Evolutionary conservation across 2,888 invertebrate genomes (phyloP).

Genomic region (Diaprepes abbreviatus): DNA sequence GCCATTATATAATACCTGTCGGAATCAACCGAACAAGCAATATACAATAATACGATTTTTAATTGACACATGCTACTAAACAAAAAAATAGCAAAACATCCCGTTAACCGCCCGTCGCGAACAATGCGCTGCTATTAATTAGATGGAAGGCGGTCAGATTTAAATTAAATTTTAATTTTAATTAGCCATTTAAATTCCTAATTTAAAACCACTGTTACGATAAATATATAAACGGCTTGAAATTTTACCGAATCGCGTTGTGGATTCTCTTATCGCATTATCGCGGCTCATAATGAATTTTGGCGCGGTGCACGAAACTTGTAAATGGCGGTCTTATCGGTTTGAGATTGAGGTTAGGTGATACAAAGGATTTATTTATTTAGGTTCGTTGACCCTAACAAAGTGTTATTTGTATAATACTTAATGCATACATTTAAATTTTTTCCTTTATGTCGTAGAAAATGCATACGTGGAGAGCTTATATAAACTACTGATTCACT

Average conservation of each 20-base stretch:
- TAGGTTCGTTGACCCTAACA: constrained; percentile 4
- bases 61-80: neutral
- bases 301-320: constrained; percentile 2
- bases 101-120: constrained; percentile 7
- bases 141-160: constrained; percentile 29
- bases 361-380: neutral
- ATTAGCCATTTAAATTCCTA: constrained; percentile 11
- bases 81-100: constrained; percentile 8
- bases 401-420: neutral
- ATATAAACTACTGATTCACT: no score
- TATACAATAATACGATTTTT: no score
- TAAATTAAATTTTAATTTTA: constrained; percentile 27
- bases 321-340: neutral
- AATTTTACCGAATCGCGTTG: neutral
- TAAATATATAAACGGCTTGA: neutral
- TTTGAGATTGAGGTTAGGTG: constrained; percentile 1
- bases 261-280: constrained; percentile 6
- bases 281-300: constrained; percentile 16
- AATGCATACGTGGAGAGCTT: no score
- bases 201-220: constrained; percentile 18
- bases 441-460: no score
- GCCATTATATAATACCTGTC: no score
- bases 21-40: no score
- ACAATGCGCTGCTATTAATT: constrained; percentile 20
- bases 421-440: no score